Base-by-base conservation (phyloP, 2,113 vertebrate genomes). In the Sebastes fasciatus region DNA sequence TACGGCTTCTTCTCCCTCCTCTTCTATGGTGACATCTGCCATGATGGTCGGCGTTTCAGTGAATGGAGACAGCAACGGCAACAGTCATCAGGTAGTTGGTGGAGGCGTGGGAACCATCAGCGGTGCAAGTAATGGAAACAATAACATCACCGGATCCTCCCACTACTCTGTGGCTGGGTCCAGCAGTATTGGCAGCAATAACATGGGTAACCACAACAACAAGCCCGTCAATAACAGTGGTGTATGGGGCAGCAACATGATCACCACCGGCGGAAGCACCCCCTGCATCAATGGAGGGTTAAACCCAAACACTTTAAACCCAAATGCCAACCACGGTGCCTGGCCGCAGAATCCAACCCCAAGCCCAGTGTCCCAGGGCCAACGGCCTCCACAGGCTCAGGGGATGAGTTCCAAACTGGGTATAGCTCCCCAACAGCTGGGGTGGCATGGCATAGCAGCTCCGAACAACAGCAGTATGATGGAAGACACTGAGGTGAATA, bases 311-410 rank as follows among this genome's bases (percentile, higher is more conserved):
- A 96, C 97, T 97, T 97, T 97, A 96, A 97, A 96, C 95, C 96
- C 97, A 94, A 97, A 97, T 94, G 96, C 97, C 97, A 98, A 97
- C 97, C 97, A 97, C 84, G 96, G 97, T 96, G 96, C 97, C 97
- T 99, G 98, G 98, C 96, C 89, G 40, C 92, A 92, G 80, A 92
- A 84, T 88, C 63, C 77, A 80, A 88, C 71, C 79, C 96, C 85
- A 77, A 88, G 73, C 83, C 96, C 85, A 84, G 94, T 89, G 93
- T 96, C 95, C 97, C 93, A 96, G 96, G 95, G 96, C 96, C 95
- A 96, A 94, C 81, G 82, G 73, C 96, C 96, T 96, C 84, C 97
- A 96, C 95, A 97, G 97, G 95, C 96, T 95, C 97, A 96, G 95
- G 98, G 96, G 94, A 94, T 96, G 94, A 96, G 94, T 95, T 96